Evolutionary conservation across 1,140 invertebrate species (phyloP).

Genomic region (Bicyclus anynana): DNA sequence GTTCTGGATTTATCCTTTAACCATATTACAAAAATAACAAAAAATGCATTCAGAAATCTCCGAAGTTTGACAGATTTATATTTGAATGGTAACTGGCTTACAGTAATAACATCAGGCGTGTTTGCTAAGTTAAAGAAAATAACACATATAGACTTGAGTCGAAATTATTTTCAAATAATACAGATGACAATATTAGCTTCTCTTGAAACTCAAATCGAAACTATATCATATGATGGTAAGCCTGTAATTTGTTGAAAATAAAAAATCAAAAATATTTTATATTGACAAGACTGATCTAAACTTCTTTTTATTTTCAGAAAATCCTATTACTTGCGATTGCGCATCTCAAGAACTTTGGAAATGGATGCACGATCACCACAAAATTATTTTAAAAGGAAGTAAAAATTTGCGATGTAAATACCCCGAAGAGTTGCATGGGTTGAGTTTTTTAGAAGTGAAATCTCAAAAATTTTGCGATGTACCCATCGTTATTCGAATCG

Average conservation of each 20-base stretch:
- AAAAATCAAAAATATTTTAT: conserved; percentile 5
- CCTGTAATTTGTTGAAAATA: conserved; percentile 10
- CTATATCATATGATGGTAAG: conserved; percentile 87
- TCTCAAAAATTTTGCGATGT: conserved; percentile 89
- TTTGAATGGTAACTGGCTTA: conserved; percentile 90
- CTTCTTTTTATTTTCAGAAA: conserved; percentile 80
- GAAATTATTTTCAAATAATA: conserved; percentile 90
- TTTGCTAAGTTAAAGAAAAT: conserved; percentile 89
- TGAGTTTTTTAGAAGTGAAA: conserved; percentile 86
- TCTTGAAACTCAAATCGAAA: conserved; percentile 88
- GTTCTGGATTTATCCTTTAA: conserved; percentile 90
- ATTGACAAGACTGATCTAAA: not conserved
- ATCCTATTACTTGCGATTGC: conserved; percentile 89
- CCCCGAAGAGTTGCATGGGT: conserved; percentile 86
- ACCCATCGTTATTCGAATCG: conserved; percentile 87
- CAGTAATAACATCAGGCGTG: conserved; percentile 85
- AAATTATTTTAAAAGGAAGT: conserved; percentile 78
- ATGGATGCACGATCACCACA: conserved; percentile 91
- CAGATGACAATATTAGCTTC: conserved; percentile 86
- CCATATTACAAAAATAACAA: conserved; percentile 86
- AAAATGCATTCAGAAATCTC: conserved; percentile 86
- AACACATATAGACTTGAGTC: conserved; percentile 87
- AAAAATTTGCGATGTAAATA: conserved; percentile 85
- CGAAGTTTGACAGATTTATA: conserved; percentile 86
- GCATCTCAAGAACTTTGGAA: conserved; percentile 91